Evolutionary conservation across 2,888 invertebrate genomes (phyloP), one percentile per base, ranked within the genome.

Genomic region (Seira musarum): DNA sequence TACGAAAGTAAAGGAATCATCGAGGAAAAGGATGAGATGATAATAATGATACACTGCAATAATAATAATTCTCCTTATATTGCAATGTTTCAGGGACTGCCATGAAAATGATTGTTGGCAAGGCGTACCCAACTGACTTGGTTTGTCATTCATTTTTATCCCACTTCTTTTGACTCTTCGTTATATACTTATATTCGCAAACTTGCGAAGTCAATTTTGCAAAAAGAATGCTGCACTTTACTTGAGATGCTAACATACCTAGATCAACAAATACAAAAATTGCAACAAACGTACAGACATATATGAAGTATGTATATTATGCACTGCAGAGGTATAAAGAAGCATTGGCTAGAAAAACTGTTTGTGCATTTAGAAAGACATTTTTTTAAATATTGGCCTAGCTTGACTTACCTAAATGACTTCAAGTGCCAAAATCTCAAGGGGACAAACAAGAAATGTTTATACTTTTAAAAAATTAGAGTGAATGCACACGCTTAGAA

Each of bases 11-110:
- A n/a, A n/a, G n/a, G 8, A 30, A 49, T 53, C 22, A 53, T 68
- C 24, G 25, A 24, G 68, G 25, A 68, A 68, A 67, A 49, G 49
- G 68, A n/a, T 17, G 53, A 68, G 24, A 49, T 24, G 57, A 17
- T 66, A 40, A 40, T 30, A 17, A 53, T 53, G 13, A 53, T 53
- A 68, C 25, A 53, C 68, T n/a, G 49, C 53, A 68, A 68, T 68
- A 68, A 24, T 25, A 24, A 68, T 53, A 17, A 40, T 25, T 5
- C 30, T 30, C 30, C 30, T 68, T 24, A 68, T 24, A 17, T 19
- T 67, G 24, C n/a, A 30, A 53, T 57, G 19, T n/a, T 69, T 69
- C 25, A 30, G 57, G 69, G 57, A 69, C 53, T 24, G 25, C 22
- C 67, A 22, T 30, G 17, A 22, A 30, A 69, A 24, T 69, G 57